Conservation (phyloP, 2,797 vertebrate species). For the Avahi laniger region DNA sequence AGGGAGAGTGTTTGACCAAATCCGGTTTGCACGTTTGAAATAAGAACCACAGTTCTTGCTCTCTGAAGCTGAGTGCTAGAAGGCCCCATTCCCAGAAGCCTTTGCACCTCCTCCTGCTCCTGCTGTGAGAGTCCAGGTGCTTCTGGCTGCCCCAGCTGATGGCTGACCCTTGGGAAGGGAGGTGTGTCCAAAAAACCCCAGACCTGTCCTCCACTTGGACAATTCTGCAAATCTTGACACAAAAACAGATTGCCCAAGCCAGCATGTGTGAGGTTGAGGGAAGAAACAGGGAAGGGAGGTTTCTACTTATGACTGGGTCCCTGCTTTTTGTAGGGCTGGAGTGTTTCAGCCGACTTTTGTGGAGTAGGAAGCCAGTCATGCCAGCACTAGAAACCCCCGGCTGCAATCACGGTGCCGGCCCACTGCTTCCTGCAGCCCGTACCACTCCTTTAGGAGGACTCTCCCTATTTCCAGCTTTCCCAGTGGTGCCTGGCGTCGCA, state of each 20-base stretch:
- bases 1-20: background rate
- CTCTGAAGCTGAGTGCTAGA: background rate
- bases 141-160: background rate
- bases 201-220: background rate
- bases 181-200: background rate
- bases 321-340: constrained; percentile 2
- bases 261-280: background rate
- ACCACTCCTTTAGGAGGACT: background rate
- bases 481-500: background rate
- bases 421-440: constrained; percentile 4
- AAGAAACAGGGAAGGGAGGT: constrained; percentile 53
- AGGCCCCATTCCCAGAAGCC: background rate
- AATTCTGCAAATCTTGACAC: constrained; percentile 41
- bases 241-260: constrained; percentile 53
- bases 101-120: background rate
- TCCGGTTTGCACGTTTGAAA: background rate
- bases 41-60: background rate
- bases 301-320: constrained; percentile 56
- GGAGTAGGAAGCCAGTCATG: constrained; percentile 50
- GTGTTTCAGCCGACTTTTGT: constrained; percentile 59
- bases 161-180: background rate
- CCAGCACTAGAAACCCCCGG: constrained; percentile 39
- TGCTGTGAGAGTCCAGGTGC: fast-evolving
- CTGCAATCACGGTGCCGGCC: background rate
- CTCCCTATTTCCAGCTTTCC: background rate